Base-by-base conservation (phyloP, 2,797 vertebrate genomes). In the Kryptopterus vitreolus region DNA sequence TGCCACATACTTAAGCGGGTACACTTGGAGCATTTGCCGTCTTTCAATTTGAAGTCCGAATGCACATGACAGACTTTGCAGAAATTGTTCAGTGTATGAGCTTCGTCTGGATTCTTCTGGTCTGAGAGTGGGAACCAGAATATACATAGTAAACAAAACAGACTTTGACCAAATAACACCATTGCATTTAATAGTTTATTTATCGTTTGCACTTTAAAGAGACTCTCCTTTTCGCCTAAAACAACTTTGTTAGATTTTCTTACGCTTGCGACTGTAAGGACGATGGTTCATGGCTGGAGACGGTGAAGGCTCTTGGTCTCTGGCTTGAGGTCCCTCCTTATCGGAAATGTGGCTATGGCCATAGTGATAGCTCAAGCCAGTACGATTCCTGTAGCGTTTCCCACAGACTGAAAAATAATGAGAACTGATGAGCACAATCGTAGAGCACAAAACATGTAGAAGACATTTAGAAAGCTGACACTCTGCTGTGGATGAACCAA, bases 311-410 rank as follows among this genome's bases (percentile, higher is more conserved):
- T 93, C 92, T 0, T 95, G 91, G 89, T 95, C 96, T 78, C 95
- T 95, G 85, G 96, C 95, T 0, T 93, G 94, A 5, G 94, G 93
- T n/a, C 95, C 92, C 83, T 95, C 94, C 90, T 96, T 96, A 0
- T 96, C 96, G 73, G 96, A 95, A 7, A 98, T 93, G 86, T 99
- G 97, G 85, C 97, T 96, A 90, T 98, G 95, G 85, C 96, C 94
- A 57, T 98, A 98, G 92, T 98, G 97, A 90, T 99, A 99, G 89
- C 97, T 98, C 85, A 99, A 93, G 73, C 97, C 97, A 1, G 97
- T 95, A 62, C 96, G 95, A 92, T 98, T 99, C 92, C 97, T 98
- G 90, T 98, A 98, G 87, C 96, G 96, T 91, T 98, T 99, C 83
- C 96, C 95, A 83, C 96, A 98, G 85, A 97, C 97, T 99, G 83